Evolutionary conservation across 2,797 vertebrate species (phyloP), one percentile per base, ranked within the genome.

Genomic region (Holocentrus rufus): DNA sequence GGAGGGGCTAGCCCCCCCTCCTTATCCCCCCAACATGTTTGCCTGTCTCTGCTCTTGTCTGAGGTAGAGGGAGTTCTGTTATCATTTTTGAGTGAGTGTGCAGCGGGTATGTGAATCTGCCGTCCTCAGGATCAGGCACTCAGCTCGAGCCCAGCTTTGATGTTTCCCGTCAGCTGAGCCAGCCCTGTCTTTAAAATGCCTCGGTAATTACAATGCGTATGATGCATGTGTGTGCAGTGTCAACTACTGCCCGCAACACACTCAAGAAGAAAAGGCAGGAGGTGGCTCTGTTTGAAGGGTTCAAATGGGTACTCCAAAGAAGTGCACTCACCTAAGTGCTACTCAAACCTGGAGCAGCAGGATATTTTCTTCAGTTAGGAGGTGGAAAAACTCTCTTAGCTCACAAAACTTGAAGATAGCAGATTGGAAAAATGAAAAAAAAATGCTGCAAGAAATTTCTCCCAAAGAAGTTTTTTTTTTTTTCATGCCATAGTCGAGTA

Each of bases 101-200:
- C 74, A 65, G 79, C n/a, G 67, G 77, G 58, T 89, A 69, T 85
- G 80, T 80, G 83, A 74, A 87, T 91, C 85, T 76, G 80, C 86
- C 66, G 20, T 65, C 69, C 83, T 89, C 78, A 72, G 80, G 85
- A 80, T 83, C 53, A 86, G 62, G 67, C 76, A 20, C 89, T 74
- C 80, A 50, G 90, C 89, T 81, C 73, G 14, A 76, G 66, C 65
- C 70, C 2, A 2, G 58, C 92, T 94, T 95, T 94, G 90, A 94
- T 93, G 91, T 90, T 39, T 72, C 72, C 79, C 80, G 80, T 88
- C 87, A 93, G 90, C 92, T 93, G 90, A 93, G 91, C 75, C 76
- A 78, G 82, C 74, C 85, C 92, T 91, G 86, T 94, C 89, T 94
- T 93, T 94, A 93, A 93, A 93, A 92, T 93, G 80, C 86, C 85